Evolutionary conservation across 2,113 vertebrate species (phyloP).

Genomic region (Caranx ignobilis): DNA sequence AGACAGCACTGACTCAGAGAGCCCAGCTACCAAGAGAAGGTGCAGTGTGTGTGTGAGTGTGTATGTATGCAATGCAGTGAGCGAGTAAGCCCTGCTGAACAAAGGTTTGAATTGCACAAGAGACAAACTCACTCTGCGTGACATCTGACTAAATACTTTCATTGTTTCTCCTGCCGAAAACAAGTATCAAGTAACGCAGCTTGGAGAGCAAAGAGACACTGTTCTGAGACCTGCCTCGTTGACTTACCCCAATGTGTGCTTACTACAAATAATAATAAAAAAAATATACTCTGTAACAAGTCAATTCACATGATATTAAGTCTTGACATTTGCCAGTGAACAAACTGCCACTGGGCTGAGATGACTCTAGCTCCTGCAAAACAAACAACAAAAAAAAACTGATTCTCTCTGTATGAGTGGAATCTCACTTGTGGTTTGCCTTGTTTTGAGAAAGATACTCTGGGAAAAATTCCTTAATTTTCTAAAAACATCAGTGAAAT

Average conservation of each 20-base stretch:
- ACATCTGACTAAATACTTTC: slow-evolving; percentile 87
- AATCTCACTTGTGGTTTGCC: slow-evolving; percentile 35
- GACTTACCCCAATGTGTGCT: slow-evolving; percentile 53
- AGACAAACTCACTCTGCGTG: slow-evolving; percentile 84
- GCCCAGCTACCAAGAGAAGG: slow-evolving; percentile 78
- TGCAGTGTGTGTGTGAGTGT: slow-evolving; percentile 37
- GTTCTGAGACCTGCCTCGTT: slow-evolving; percentile 67
- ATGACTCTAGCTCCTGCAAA: slow-evolving; percentile 27
- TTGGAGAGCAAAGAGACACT: slow-evolving; percentile 64
- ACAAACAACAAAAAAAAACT: neutral
- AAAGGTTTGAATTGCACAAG: slow-evolving; percentile 85
- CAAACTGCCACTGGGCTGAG: slow-evolving; percentile 34
- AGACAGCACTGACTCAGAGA: slow-evolving; percentile 73
- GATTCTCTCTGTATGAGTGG: slow-evolving; percentile 29
- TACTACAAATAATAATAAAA: slow-evolving; percentile 34
- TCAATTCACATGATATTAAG: slow-evolving; percentile 17
- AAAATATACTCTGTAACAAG: neutral
- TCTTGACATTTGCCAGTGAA: slow-evolving; percentile 22
- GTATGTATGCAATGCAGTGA: slow-evolving; percentile 25
- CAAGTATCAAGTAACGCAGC: slow-evolving; percentile 82
- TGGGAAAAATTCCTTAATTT: slow-evolving; percentile 46
- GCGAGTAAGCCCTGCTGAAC: slow-evolving; percentile 75
- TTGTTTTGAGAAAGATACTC: slow-evolving; percentile 28
- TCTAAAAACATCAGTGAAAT: slow-evolving; percentile 26
- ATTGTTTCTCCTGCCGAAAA: slow-evolving; percentile 85